These are phyloP conservation scores for Apamea anceps DNA, from an alignment of 2,888 invertebrate genomes.

Conservation along the genomic window DNA sequence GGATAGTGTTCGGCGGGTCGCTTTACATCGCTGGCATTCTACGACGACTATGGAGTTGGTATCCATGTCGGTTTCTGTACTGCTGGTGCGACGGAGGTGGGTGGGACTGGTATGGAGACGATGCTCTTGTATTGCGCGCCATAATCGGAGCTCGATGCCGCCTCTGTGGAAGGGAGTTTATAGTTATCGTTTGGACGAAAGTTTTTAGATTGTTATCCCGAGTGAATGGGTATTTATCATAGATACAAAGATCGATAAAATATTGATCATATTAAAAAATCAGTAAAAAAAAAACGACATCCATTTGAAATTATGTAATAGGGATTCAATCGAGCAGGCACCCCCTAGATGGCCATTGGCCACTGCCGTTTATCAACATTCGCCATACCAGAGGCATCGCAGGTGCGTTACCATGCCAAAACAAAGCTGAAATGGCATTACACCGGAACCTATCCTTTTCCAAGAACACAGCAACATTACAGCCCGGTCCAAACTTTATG, in stretches of 20 bases:
- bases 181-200: neutral
- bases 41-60: conserved; percentile 86
- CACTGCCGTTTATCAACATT: neutral
- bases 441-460: neutral
- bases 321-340: neutral
- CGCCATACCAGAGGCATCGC: neutral
- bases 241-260: neutral
- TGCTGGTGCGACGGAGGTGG: conserved; percentile 82
- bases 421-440: neutral
- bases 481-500: neutral
- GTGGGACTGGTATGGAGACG: conserved; percentile 79
- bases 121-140: conserved; percentile 94
- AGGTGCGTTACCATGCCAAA: neutral
- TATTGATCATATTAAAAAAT: neutral
- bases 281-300: neutral
- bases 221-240: neutral
- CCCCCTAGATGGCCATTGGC: neutral
- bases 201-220: neutral
- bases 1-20: conserved; percentile 74
- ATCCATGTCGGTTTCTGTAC: conserved; percentile 86
- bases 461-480: neutral
- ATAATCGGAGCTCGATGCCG: conserved; percentile 95
- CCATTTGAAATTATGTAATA: neutral
- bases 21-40: conserved; percentile 83
- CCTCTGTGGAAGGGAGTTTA: conserved; percentile 88